Percentiles rank a stretch among this genome's conserved stretches.
Evolutionary conservation across 2,113 vertebrate genomes (phyloP).

Genomic region (Callorhinus ursinus): DNA sequence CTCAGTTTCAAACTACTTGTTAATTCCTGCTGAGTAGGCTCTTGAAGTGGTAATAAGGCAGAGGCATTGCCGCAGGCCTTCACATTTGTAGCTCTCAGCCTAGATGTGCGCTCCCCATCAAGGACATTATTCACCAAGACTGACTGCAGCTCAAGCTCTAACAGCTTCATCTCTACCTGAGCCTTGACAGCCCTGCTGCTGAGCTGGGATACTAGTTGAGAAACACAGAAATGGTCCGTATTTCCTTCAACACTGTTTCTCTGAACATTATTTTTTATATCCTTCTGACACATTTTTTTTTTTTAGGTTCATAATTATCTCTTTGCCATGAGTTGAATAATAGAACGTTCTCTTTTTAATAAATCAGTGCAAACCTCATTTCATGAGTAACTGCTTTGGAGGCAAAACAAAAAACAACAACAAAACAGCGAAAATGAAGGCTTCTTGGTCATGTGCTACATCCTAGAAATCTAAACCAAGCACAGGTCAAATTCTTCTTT

Average conservation of each 20-base stretch:
- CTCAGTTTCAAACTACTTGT: conserved; percentile 63
- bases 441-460: neutral
- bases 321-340: neutral
- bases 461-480: neutral
- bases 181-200: neutral
- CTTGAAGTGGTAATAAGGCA: conserved; percentile 76
- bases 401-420: neutral
- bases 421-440: neutral
- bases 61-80: conserved; percentile 57
- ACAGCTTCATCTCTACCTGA: neutral
- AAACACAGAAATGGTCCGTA: neutral
- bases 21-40: conserved; percentile 69
- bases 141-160: neutral
- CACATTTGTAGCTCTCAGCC: conserved; percentile 14
- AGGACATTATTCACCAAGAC: conserved; percentile 18
- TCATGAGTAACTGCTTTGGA: neutral
- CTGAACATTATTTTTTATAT: neutral
- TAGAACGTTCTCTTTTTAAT: neutral
- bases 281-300: neutral
- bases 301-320: neutral
- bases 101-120: conserved; percentile 6
- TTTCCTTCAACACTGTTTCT: neutral
- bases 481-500: neutral
- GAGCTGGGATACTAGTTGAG: neutral
- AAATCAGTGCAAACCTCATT: neutral